These are phyloP conservation scores for Hycleus cichorii DNA, from an alignment of 1,140 invertebrate genomes.

Conservation along the genomic window DNA sequence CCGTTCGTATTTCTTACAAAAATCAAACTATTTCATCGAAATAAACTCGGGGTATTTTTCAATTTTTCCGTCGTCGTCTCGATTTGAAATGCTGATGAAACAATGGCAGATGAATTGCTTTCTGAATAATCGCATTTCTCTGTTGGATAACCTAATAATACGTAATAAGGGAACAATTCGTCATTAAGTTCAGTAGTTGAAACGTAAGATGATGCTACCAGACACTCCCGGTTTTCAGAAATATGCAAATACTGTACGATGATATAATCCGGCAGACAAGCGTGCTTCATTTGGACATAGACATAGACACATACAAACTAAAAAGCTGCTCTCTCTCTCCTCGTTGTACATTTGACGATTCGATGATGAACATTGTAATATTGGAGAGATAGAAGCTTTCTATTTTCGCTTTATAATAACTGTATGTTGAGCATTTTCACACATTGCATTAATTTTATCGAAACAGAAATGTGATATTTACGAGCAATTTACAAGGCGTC, in stretches of 20 bases:
- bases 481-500: conserved; percentile 14
- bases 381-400: background rate
- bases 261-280: conserved; percentile 26
- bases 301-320: background rate
- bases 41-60: background rate
- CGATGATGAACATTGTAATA: background rate
- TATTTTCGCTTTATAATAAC: conserved; percentile 1
- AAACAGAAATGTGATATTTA: conserved; percentile 21
- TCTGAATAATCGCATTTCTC: conserved; percentile 21
- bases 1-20: background rate
- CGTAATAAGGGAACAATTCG: conserved; percentile 27
- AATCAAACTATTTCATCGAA: background rate
- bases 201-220: conserved; percentile 20
- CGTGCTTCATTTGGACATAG: conserved; percentile 25
- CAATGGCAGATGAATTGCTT: conserved; percentile 19
- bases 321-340: background rate
- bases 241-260: conserved; percentile 24
- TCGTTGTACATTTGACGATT: background rate
- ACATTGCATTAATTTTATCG: conserved; percentile 22
- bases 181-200: conserved; percentile 26
- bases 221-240: conserved; percentile 11
- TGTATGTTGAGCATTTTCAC: conserved; percentile 16
- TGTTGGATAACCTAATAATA: conserved; percentile 24
- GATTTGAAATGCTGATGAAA: background rate
- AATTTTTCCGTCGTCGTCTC: background rate